phyloP scores from a whole-genome alignment of 2,888 invertebrate species.

The Brachyptera risi region DNA sequence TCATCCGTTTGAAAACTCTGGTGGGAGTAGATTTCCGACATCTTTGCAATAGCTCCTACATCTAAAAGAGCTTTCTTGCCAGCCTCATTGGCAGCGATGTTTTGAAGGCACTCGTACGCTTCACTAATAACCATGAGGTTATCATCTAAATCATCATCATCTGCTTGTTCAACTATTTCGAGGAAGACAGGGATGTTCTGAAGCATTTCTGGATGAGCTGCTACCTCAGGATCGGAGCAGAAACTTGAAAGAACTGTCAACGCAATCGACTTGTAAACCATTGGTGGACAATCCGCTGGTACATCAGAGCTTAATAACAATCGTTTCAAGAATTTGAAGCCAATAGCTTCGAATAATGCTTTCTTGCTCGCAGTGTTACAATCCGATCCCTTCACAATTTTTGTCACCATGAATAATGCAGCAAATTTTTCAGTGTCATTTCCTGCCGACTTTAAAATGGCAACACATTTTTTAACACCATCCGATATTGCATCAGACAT shows the following conservation, averaged over 20 bases:
- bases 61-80: constrained; percentile 77
- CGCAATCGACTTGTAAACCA: constrained; percentile 88
- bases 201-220: constrained; percentile 78
- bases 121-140: constrained; percentile 83
- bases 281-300: constrained; percentile 82
- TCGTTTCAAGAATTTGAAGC: constrained; percentile 79
- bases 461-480: constrained; percentile 78
- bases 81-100: constrained; percentile 71
- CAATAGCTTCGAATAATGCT: constrained; percentile 83
- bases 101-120: constrained; percentile 77
- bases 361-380: constrained; percentile 67
- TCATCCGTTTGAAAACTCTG: constrained; percentile 89
- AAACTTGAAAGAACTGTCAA: constrained; percentile 83
- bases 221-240: constrained; percentile 74
- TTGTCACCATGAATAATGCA: constrained; percentile 87
- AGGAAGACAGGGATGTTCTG: constrained; percentile 77
- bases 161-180: constrained; percentile 78
- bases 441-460: constrained; percentile 71
- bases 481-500: constrained; percentile 60
- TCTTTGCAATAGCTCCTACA: constrained; percentile 72
- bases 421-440: constrained; percentile 90
- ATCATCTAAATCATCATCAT: constrained; percentile 80
- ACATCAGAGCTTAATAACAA: constrained; percentile 70
- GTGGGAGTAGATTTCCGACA: constrained; percentile 81
- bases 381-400: constrained; percentile 79